phyloP scores from a whole-genome alignment of 2,797 vertebrate genomes.

The Myotis pilosus region DNA sequence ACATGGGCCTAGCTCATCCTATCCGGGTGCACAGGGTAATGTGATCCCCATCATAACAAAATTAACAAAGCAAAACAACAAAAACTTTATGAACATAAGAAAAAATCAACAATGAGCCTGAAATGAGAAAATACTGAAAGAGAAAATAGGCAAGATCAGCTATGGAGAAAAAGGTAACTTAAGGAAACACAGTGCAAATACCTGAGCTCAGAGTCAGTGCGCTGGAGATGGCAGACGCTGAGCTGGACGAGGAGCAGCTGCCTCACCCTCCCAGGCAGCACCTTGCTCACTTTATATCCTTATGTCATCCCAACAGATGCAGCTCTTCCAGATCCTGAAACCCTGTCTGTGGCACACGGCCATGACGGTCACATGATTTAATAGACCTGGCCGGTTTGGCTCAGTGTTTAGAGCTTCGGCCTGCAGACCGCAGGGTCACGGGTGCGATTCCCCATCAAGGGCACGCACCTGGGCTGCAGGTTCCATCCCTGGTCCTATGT shows the following conservation, averaged over 20 bases:
- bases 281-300: not conserved
- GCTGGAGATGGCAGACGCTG: not conserved
- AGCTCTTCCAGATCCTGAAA: not conserved
- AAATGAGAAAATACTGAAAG: not conserved
- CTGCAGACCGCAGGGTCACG: too few relatives aligned
- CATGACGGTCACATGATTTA: not conserved
- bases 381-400: too few relatives aligned
- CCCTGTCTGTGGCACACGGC: not conserved
- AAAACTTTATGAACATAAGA: not conserved
- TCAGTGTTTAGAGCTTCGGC: too few relatives aligned
- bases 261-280: rapidly evolving
- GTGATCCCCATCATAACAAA: not conserved
- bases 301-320: not conserved
- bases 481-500: too few relatives aligned
- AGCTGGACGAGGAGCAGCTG: not conserved
- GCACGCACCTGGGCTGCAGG: too few relatives aligned
- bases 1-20: not conserved
- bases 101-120: not conserved
- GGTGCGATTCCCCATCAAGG: too few relatives aligned
- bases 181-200: not conserved
- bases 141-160: not conserved
- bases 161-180: not conserved
- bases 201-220: not conserved
- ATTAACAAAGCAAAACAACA: not conserved
- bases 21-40: not conserved